Conservation (phyloP, 1,140 invertebrate genomes). For the Diorhabda elongata region DNA sequence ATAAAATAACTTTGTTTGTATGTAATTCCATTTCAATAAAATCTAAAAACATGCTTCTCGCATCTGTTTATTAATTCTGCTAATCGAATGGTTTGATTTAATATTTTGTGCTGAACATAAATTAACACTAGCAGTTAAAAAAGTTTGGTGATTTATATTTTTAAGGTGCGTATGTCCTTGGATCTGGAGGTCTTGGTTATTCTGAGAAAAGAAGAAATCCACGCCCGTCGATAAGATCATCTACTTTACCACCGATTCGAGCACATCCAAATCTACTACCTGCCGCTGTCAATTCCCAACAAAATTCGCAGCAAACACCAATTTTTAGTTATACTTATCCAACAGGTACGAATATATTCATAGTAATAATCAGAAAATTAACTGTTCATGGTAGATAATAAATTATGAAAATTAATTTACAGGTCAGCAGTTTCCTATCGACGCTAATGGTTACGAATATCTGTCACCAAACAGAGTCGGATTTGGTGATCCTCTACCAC, state of each 20-base stretch:
- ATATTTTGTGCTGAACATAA: too few species aligned
- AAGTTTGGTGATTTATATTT: background rate
- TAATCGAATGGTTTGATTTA: too few species aligned
- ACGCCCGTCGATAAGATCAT: conserved; percentile 25
- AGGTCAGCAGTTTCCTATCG: conserved; percentile 18
- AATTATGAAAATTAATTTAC: conserved; percentile 9
- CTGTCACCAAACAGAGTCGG: conserved; percentile 29
- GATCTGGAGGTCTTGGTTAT: conserved; percentile 36
- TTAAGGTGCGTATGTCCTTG: conserved; percentile 34
- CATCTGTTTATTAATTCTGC: too few species aligned
- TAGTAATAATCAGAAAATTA: background rate
- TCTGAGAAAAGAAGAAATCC: conserved; percentile 31
- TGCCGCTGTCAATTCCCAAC: conserved; percentile 33
- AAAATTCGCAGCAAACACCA: conserved; percentile 10
- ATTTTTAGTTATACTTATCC: conserved; percentile 16
- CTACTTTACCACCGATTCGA: conserved; percentile 30
- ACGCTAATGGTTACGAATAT: conserved; percentile 37
- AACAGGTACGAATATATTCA: background rate
- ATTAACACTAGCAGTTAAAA: too few species aligned
- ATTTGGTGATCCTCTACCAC: conserved; percentile 29
- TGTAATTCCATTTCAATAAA: too few species aligned
- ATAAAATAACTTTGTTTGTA: too few species aligned
- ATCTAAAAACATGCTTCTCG: too few species aligned
- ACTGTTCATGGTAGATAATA: too few species aligned
- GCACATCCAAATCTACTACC: conserved; percentile 34